Evolutionary conservation across 2,888 invertebrate genomes (phyloP), one percentile per base, ranked within the genome.

Genomic region (Melinopterus prodromus): DNA sequence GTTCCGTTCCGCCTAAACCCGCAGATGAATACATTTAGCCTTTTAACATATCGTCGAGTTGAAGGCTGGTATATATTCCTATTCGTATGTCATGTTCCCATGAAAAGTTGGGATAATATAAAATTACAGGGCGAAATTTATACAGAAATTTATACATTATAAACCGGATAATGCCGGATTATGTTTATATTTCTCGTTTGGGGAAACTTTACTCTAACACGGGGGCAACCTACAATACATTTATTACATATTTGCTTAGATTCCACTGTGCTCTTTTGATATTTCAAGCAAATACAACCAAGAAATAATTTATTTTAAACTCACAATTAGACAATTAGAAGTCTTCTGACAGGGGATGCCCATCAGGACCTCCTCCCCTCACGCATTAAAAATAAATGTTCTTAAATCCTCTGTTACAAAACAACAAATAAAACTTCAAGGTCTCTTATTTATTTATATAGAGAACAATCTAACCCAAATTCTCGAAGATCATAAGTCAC

Each of bases 121-220:
- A 53, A 53, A 53, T 53, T 53, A 53, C 53, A 7, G 53, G 12
- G 53, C 12, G 53, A 12, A 53, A 53, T 53, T 53, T 53, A 53
- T 53, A 53, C 53, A 12, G 53, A 53, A 53, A 53, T 53, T 53
- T 53, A 53, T 53, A 53, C 53, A 53, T 53, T 53, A 53, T 53
- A 53, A 53, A 53, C 53, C 53, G 53, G 53, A 12, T 53, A 53
- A 53, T 53, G 53, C 53, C 53, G 53, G 53, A 53, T 53, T 53
- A 53, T 53, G 53, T 53, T 53, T 53, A 53, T 53, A 53, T 53
- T 53, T 53, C 53, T 53, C 53, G 53, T 53, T 53, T 53, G 53
- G 5, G 53, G 5, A 53, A 53, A 53, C 53, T 53, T 53, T 53
- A 6, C 53, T 6, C 26, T 26, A 53, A 53, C 53, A 53, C 12